Evolutionary conservation across 2,797 vertebrate genomes (phyloP), one percentile per base, ranked within the genome.

Genomic region (Enteromius treurensis): DNA sequence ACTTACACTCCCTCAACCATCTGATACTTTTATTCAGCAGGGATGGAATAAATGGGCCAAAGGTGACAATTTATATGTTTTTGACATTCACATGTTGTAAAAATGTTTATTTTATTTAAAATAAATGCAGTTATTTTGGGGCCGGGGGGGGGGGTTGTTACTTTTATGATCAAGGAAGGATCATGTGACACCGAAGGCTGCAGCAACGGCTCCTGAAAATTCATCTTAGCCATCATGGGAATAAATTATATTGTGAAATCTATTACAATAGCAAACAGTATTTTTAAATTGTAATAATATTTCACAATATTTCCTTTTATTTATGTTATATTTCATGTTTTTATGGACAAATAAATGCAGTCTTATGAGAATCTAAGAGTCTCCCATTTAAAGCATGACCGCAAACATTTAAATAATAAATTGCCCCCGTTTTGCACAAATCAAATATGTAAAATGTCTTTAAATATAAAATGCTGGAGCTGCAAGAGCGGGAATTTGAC

Each of bases 1-100:
- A 5, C n/a, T 64, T 77, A 77, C 83, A 84, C 85, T 65, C 68
- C 49, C 68, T 60, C 9, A 58, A 21, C 62, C 21, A 17, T 6
- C 62, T 53, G 23, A 68, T 40, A 40, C 19, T 45, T 45, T 70
- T 47, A 47, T 47, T 70, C n/a, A 47, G n/a, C 68, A 8, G 4
- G 40, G 11, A 70, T 45, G 40, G 2, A 47, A 26, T 17, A 47
- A 47, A 26, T 17, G 5, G 68, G 15, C 13, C 68, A 47, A 70
- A 70, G 45, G 40, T 47, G n/a, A 47, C n/a, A 8, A 13, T 23
- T 45, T 45, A 45, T 45, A 45, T 13, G 14, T 47, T 45, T 45
- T 45, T 45, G 11, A 45, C 40, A 45, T 70, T 23, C 3, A 26
- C 15, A 68, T n/a, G 9, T 68, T 67, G 21, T 3, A 67, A 67